Percentiles rank a stretch among this genome's conserved stretches.
phyloP scores from a whole-genome alignment of 2,797 vertebrate genomes.

The Brachyrhaphis roseni region DNA sequence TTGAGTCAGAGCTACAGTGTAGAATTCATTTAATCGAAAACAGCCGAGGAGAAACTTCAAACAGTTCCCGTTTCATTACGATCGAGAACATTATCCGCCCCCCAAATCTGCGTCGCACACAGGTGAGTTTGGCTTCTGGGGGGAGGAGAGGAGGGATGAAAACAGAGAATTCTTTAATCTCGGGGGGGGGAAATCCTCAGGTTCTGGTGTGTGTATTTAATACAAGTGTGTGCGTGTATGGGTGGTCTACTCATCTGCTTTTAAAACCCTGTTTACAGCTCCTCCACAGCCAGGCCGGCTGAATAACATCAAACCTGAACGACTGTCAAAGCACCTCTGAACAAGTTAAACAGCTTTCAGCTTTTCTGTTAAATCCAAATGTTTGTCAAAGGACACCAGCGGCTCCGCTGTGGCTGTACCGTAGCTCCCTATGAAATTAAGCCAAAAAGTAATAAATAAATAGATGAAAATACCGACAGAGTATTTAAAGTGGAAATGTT shows the following conservation, averaged over 20 bases:
- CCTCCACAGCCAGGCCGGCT: conserved; percentile 25
- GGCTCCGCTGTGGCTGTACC: neutral
- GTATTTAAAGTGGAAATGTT: neutral
- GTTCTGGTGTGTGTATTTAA: conserved; percentile 14
- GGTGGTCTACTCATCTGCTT: conserved; percentile 52
- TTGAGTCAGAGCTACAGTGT: conserved; percentile 48
- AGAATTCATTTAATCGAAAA: conserved; percentile 62
- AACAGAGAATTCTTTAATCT: conserved; percentile 71
- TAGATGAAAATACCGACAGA: neutral
- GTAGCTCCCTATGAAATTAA: neutral
- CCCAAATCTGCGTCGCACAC: conserved; percentile 55
- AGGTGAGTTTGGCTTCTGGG: conserved; percentile 60
- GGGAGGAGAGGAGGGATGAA: conserved; percentile 49
- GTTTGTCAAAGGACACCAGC: conserved; percentile 14
- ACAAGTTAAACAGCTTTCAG: conserved; percentile 21
- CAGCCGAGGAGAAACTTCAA: conserved; percentile 70
- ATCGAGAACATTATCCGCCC: conserved; percentile 46
- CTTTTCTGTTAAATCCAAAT: conserved; percentile 31
- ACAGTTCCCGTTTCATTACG: conserved; percentile 67
- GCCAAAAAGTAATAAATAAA: too few species aligned
- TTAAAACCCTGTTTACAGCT: conserved; percentile 57
- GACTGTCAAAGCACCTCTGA: conserved; percentile 24
- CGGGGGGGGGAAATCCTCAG: conserved; percentile 42
- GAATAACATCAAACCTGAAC: conserved; percentile 30
- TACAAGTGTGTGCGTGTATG: neutral